Base-by-base conservation (phyloP, 2,113 vertebrate species). In the Cisticola juncidis region DNA sequence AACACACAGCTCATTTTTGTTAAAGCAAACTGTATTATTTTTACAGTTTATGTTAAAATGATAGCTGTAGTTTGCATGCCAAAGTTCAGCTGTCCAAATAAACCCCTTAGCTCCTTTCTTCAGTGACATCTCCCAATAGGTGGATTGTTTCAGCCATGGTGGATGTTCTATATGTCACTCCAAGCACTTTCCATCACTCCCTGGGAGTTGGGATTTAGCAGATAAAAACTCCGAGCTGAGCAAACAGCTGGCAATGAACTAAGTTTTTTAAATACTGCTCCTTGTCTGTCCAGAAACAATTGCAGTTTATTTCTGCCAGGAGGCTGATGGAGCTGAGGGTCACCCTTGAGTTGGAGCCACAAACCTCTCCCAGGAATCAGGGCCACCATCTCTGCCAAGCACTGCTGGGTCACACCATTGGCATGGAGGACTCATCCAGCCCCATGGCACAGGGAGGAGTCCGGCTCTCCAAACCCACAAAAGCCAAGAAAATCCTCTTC, bases 151-250 rank as follows among this genome's bases (percentile, higher is more conserved):
- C 5, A 6, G 83, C 86, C 2, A 6, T 1, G 0, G 31, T 90
- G 45, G 58, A 45, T 91, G 58, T 19, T 84, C 81, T 66, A 1
- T 50, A 53, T 58, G 51, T 89, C 90, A 84, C 20, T 81, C 57
- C 62, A 76, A 90, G 57, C 58, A 53, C 36, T 79, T 89, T 64
- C 70, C 50, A 57, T 53, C 57, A 61, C 31, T 79, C 57, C 40
- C n/a, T 60, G 62, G 74, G 66, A 93, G 36, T 24, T 0, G 26
- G 58, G 47, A 88, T 83, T 85, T 25, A 88, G 50, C 53, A 35
- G 62, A 85, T 65, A 94, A 87, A 95, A 91, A 19, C 53, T 65
- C 35, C 19, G 38, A 93, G 57, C 70, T 76, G 57, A 86, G 62
- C 36, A 70, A 93, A 92, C 35, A 65, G 35, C 35, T 70, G 29